A percentile compares a stretch with the other conserved stretches of the same genome.
phyloP scores from a whole-genome alignment of 2,888 invertebrate species.

The Elmis aenea region DNA sequence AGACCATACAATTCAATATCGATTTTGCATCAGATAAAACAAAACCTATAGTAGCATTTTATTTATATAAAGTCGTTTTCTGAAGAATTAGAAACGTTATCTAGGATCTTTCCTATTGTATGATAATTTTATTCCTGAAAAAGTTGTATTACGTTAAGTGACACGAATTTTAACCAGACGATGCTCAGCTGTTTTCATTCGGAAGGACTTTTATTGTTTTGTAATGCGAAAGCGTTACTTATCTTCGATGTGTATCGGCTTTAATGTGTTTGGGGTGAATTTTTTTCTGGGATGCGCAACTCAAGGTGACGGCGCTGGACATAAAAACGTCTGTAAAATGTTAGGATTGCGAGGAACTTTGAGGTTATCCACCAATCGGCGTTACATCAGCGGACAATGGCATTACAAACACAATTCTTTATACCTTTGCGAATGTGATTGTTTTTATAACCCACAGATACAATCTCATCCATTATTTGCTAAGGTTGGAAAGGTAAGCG shows the following conservation, averaged over 20 bases:
- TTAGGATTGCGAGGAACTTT: constrained; percentile 29
- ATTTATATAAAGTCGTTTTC: background rate
- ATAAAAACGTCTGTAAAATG: constrained; percentile 27
- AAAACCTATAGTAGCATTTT: background rate
- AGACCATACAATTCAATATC: background rate
- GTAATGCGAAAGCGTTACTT: no score
- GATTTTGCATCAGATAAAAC: no score
- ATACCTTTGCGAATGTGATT: constrained; percentile 31
- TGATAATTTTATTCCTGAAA: constrained; percentile 17
- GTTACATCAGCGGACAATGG: constrained; percentile 38
- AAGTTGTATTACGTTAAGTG: constrained; percentile 15
- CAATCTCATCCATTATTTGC: constrained; percentile 23
- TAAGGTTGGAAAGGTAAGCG: no score
- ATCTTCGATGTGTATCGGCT: no score
- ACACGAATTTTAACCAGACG: constrained; percentile 4
- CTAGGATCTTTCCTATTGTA: constrained; percentile 20
- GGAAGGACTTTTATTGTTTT: no score
- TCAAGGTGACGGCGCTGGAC: no score
- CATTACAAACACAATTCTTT: constrained; percentile 34
- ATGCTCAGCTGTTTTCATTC: no score
- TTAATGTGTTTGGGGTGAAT: no score
- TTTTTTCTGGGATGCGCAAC: no score
- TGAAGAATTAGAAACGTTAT: constrained; percentile 7
- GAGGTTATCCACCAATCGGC: constrained; percentile 35
- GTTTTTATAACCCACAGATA: constrained; percentile 25